Percentiles rank a stretch among this genome's conserved stretches.
phyloP scores from a whole-genome alignment of 2,797 vertebrate species.

The Malurus leucopterus region DNA sequence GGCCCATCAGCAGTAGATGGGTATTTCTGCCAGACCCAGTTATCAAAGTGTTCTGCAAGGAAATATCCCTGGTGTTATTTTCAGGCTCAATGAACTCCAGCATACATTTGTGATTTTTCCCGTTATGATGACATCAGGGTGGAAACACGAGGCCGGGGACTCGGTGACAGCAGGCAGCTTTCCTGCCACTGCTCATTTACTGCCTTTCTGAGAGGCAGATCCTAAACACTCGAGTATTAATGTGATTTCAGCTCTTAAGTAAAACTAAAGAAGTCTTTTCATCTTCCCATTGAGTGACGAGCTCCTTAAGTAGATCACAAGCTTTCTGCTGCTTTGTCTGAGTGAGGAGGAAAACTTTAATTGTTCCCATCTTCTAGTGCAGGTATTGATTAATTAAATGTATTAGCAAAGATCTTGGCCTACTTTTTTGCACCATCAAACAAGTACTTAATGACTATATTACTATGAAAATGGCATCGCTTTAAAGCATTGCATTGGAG shows the following conservation, averaged over 20 bases:
- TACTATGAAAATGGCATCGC: constrained; percentile 29
- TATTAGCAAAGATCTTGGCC: constrained; percentile 56
- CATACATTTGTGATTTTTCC: constrained; percentile 9
- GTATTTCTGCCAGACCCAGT: neutral
- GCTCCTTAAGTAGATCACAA: constrained; percentile 53
- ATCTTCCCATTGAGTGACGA: constrained; percentile 44
- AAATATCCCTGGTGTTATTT: constrained; percentile 13
- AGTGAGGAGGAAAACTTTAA: constrained; percentile 25
- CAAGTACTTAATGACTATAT: constrained; percentile 50
- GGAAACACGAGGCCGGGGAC: neutral
- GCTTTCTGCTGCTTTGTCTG: constrained; percentile 38
- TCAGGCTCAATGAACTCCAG: constrained; percentile 5
- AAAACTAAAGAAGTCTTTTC: constrained; percentile 56
- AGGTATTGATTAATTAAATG: constrained; percentile 56
- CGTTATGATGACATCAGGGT: neutral
- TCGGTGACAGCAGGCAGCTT: neutral
- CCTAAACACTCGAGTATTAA: constrained; percentile 30
- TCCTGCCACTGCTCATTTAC: constrained; percentile 7
- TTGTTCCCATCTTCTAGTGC: constrained; percentile 39
- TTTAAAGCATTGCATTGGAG: constrained; percentile 32
- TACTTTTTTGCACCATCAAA: constrained; percentile 58
- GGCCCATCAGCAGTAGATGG: neutral
- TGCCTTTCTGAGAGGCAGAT: constrained; percentile 7
- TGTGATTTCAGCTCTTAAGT: constrained; percentile 38
- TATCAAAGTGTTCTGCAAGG: neutral